Evolutionary conservation across 2,113 vertebrate species (phyloP).

Genomic region (Albula glossodonta): DNA sequence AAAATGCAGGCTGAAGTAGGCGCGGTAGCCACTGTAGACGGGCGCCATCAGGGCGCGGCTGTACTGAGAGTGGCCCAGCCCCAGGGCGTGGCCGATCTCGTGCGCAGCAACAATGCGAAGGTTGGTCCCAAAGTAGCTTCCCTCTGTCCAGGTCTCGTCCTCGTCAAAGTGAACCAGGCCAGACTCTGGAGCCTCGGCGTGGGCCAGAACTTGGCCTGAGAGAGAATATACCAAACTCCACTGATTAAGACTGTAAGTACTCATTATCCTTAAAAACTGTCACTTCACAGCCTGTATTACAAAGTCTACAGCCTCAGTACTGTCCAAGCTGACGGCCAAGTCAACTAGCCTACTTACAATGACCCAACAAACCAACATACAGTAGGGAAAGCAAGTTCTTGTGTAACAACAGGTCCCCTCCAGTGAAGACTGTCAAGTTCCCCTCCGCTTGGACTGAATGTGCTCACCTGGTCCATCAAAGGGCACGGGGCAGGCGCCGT

Average conservation of each 20-base stretch:
- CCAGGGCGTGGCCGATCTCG: conserved; percentile 87
- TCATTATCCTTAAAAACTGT: too few species aligned
- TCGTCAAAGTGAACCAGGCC: conserved; percentile 86
- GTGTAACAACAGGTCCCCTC: not conserved
- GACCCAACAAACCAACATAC: not conserved
- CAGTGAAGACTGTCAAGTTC: not conserved
- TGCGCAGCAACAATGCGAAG: conserved; percentile 86
- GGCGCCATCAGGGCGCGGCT: conserved; percentile 80
- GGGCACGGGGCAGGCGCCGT: conserved; percentile 64
- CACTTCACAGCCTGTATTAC: too few species aligned
- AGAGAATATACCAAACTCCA: not conserved
- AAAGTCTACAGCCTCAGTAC: too few species aligned
- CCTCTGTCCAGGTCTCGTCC: conserved; percentile 85
- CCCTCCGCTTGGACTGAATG: not conserved
- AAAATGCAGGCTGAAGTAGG: conserved; percentile 74
- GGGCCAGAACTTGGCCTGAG: conserved; percentile 80
- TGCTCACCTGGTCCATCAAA: conserved; percentile 67
- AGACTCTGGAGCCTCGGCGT: conserved; percentile 81
- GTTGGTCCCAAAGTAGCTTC: conserved; percentile 73
- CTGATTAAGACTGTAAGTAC: too few species aligned
- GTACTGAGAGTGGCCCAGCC: conserved; percentile 81
- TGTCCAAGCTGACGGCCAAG: too few species aligned
- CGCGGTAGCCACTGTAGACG: conserved; percentile 77
- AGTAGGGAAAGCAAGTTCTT: not conserved
- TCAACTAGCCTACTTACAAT: too few species aligned